Evolutionary conservation across 2,888 invertebrate species (phyloP), one percentile per base, ranked within the genome.

Genomic region (Drosophila macrothrix): DNA sequence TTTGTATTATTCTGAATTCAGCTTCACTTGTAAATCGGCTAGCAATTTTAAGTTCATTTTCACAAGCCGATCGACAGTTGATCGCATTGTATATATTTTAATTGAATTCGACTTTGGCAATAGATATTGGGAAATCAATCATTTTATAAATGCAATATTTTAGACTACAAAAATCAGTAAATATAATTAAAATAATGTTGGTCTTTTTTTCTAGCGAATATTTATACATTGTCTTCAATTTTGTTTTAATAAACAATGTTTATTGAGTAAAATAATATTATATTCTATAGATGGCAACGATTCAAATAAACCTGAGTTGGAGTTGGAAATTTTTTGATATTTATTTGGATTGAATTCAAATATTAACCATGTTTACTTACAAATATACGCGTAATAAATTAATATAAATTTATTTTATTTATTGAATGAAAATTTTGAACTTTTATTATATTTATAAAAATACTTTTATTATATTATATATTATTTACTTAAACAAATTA

Each of bases 151-250:
- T 12, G 12, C 3, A 3, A n/a, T n/a, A 12, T n/a, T 6, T 43
- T 5, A n/a, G 5, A 12, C 41, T 12, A 19, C 12, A 5, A 5
- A 12, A 41, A 3, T 12, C n/a, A n/a, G n/a, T n/a, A n/a, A 12
- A n/a, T n/a, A 41, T 10, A n/a, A 41, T 41, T n/a, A 3, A 41
- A 41, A 12, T n/a, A 2, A n/a, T 2, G 39, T 2, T 19, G 16
- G 3, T 19, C 4, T 19, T 9, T n/a, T n/a, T n/a, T n/a, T n/a
- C 0, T 4, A 10, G 0, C 1, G n/a, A 16, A 37, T 19, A 19
- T 37, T 37, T 10, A 1, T n/a, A n/a, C 0, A 43, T 3, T n/a
- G 12, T 3, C 12, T n/a, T n/a, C 12, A 5, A n/a, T n/a, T 12
- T n/a, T 5, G 12, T 43, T n/a, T 43, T 12, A 12, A n/a, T 12